These are phyloP conservation scores for Amphimedon queenslandica DNA, from an alignment of 37 sponge, comb jelly and placozoan species.

Conservation along the genomic window DNA sequence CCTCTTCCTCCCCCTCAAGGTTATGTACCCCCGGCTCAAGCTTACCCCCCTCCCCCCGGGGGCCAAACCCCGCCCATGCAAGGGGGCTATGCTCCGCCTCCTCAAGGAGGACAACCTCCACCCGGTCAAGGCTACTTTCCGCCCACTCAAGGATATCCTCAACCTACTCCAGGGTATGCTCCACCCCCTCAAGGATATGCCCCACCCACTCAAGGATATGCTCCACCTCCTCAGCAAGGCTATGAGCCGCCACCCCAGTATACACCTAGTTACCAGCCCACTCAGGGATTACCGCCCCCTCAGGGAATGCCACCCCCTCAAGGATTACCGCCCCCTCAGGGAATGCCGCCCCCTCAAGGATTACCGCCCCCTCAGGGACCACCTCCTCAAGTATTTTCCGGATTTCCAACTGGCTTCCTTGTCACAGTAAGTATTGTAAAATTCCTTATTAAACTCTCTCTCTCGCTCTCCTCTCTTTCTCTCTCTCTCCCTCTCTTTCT, in stretches of 20 bases:
- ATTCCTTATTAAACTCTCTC: background rate
- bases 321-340: no score
- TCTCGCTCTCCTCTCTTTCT: background rate
- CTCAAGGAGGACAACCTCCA: background rate
- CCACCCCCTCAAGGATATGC: conserved; percentile 14
- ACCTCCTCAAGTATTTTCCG: background rate
- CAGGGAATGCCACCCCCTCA: conserved; percentile 5
- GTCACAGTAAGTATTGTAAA: background rate
- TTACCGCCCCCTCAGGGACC: background rate
- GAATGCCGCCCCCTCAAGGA: no score
- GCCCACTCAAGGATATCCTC: background rate
- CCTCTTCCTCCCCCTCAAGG: background rate
- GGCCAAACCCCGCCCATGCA: background rate
- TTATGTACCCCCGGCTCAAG: background rate
- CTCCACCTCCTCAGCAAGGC: background rate
- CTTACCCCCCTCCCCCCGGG: no score
- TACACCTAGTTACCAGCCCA: conserved; percentile 3
- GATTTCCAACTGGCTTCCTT: background rate
- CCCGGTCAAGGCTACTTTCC: background rate
- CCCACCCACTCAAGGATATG: no score
- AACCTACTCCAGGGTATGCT: conserved; percentile 14
- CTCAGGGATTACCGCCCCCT: background rate
- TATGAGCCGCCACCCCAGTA: conserved; percentile 3
- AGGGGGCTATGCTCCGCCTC: no score
- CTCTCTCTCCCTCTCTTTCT: background rate